Base-by-base conservation (phyloP, 2,113 vertebrate species). In the Pteropus alecto region DNA sequence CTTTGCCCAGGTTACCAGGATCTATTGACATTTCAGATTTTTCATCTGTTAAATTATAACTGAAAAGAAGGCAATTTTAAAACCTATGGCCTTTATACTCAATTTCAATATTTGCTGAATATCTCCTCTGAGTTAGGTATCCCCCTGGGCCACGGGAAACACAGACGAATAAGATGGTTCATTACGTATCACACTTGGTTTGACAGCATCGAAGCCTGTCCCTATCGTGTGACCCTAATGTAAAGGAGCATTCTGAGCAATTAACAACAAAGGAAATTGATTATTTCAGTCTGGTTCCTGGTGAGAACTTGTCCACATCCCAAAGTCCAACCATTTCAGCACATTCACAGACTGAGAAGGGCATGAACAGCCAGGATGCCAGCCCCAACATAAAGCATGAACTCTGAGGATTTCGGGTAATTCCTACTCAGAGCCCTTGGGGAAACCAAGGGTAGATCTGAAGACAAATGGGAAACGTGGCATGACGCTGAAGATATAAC, bases 291-390 rank as follows among this genome's bases (percentile, higher is more conserved):
- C 95, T 94, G 90, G 97, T 71, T 77, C 92, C 97, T 83, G 68
- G 58, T 74, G 96, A 97, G 93, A 97, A 97, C 12, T n/a, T 63
- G 86, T 85, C 95, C 97, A 97, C 96, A 97, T 96, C 92, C 96
- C 95, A 95, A 90, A 88, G 46, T 24, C 63, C 79, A 89, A 63
- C 43, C 5, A 0, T 35, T 18, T 16, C 6, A 54, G 67, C 51
- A 83, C 82, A 63, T 51, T 12, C 71, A 83, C 43, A 16, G 54
- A 82, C 19, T 43, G 28, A 89, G 81, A 65, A 90, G 30, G n/a
- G 43, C n/a, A 6, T n/a, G 68, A 84, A 48, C 0, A 0, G 56
- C 54, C 78, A 85, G 71, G 78, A 60, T 1, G 15, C 18, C 24
- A 14, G 41, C 16, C 68, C 38, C 41, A 46, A 46, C 0, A 7